Evolutionary conservation across 2,797 vertebrate genomes (phyloP), one percentile per base, ranked within the genome.

Genomic region (Australoheros facetus): DNA sequence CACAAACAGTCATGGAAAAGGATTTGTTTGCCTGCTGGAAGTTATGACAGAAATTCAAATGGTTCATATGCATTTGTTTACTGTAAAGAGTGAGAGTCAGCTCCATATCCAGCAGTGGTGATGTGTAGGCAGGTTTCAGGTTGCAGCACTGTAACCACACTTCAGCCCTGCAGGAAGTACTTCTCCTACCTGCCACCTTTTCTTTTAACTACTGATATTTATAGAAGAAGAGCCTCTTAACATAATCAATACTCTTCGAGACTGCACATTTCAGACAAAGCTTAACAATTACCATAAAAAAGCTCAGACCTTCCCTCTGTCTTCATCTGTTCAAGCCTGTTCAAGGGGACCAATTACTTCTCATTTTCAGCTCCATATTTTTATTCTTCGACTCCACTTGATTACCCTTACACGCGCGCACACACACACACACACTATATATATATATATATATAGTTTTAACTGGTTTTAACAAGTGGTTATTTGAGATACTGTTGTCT

Each of bases 51-150:
- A 73, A 32, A 57, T 45, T 58, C 28, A 72, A 60, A 59, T 60
- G 56, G 48, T 60, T 58, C 70, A 51, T 53, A 53, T 39, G 34
- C 28, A 13, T 82, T 73, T 58, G 60, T 69, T 82, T 73, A 73
- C 71, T 54, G 75, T 78, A 80, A 80, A 73, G 70, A 70, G 21
- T 56, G 28, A 53, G 26, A 48, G 42, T 56, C 32, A n/a, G 60
- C 71, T 71, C 66, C 60, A 42, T 59, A 71, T 77, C 56, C 71
- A 81, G 73, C 66, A 11, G 72, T 17, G 55, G 21, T 51, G 26
- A 66, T 75, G 85, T 78, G 86, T 81, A 66, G 76, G 81, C 78
- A 72, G 77, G 83, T 85, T 86, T 91, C 85, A 81, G 56, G 73
- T 77, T 83, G 34, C 57, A 17, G 19, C 73, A 77, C 54, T 54